Percentiles rank a stretch among this genome's conserved stretches.
Conservation (phyloP, 2,888 invertebrate genomes). For the Cheilosia grossa region DNA sequence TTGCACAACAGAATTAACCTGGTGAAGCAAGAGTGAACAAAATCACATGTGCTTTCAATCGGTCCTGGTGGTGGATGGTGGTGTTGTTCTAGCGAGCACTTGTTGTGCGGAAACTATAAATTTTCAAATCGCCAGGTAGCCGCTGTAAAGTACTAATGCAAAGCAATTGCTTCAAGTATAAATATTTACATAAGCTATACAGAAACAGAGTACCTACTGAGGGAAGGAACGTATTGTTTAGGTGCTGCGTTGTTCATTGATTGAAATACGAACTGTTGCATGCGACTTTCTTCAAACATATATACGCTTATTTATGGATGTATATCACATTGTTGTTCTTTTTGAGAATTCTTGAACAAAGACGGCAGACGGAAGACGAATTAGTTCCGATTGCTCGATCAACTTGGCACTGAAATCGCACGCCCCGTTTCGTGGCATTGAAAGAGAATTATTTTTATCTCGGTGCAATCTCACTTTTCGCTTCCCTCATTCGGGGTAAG, state of each 20-base stretch:
- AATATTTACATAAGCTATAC: slow-evolving; percentile 42
- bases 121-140: slow-evolving; percentile 22
- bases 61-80: slow-evolving; percentile 3
- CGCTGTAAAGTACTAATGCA: slow-evolving; percentile 10
- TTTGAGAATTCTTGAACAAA: not conserved
- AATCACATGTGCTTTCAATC: slow-evolving; percentile 26
- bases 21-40: not conserved
- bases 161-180: slow-evolving; percentile 26
- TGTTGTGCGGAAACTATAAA: slow-evolving; percentile 44
- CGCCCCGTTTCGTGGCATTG: slow-evolving; percentile 23
- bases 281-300: slow-evolving; percentile 9
- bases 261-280: not conserved
- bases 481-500: slow-evolving; percentile 2
- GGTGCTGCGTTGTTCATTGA: not conserved
- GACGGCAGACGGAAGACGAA: not conserved
- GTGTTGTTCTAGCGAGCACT: slow-evolving; percentile 10
- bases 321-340: not conserved
- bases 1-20: not conserved
- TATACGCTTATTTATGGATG: no score
- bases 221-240: not conserved
- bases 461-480: slow-evolving; percentile 42
- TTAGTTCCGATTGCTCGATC: slow-evolving; percentile 7
- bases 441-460: slow-evolving; percentile 36
- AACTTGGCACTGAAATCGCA: slow-evolving; percentile 28
- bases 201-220: not conserved